Evolutionary conservation across 1,140 invertebrate genomes (phyloP), one percentile per base, ranked within the genome.

Genomic region (Diploscapter pachys): DNA sequence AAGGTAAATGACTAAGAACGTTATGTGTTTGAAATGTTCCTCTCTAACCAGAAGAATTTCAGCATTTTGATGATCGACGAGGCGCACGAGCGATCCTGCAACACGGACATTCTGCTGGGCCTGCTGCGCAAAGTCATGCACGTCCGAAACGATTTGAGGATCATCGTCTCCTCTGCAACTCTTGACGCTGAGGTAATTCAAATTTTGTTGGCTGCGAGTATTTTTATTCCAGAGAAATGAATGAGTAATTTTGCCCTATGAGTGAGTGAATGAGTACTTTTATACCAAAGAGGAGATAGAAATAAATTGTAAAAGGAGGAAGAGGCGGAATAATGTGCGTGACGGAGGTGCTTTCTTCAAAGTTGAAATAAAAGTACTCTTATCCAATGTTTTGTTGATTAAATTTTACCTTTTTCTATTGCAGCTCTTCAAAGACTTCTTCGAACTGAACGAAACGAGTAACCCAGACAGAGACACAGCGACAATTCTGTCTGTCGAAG

Each of bases 61-160:
- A 76, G 81, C 78, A 93, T 94, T 0, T 91, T 98, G n/a, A 94
- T 98, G 78, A 89, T 99, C 61, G 96, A 99, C 85, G 96, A 99
- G 88, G 96, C 96, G 62, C 96, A 99, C 85, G 96, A 99, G 86
- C 88, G 96, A 9, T 91, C 89, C 90, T 91, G 90, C 5, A 93
- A 78, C 91, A 96, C 94, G 0, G 95, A 98, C 82, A 95, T 98
- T 78, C 85, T 98, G n/a, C 91, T 98, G 63, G 95, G 95, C 4
- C 87, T 98, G 3, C 85, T 99, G 2, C 96, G 74, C 48, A 76
- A 79, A 69, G 52, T 82, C 11, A 70, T 80, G 9, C 55, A 77
- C 11, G 75, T 74, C 61, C 52, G 78, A 48, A 79, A 72, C 54
- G 78, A 83, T 73, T 70, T 82, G 71, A 84, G 91, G 89, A 86